A percentile compares a stretch with the other conserved stretches of the same genome.
phyloP scores from a whole-genome alignment of 2,888 invertebrate species.

The Ormyrus labotus region DNA sequence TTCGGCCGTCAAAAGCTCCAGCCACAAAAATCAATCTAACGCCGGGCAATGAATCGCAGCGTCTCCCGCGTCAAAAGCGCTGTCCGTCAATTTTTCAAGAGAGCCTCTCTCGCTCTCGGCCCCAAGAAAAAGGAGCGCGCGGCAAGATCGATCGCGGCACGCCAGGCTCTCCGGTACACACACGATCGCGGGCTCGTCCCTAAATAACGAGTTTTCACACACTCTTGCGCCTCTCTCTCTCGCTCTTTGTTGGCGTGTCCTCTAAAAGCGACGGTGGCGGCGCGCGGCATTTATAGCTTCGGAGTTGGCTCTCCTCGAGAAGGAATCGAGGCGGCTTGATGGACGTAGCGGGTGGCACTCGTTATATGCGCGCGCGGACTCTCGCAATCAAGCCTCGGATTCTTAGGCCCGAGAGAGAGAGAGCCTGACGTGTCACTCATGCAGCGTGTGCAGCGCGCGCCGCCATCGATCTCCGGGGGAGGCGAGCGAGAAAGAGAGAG shows the following conservation, averaged over 20 bases:
- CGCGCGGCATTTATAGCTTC: too few species aligned
- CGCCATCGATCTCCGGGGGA: constrained; percentile 64
- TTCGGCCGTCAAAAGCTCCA: too few species aligned
- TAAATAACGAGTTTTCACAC: constrained; percentile 40
- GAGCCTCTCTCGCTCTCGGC: neutral
- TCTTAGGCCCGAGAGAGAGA: constrained; percentile 60
- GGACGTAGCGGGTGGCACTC: constrained; percentile 74
- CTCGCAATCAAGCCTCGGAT: too few species aligned
- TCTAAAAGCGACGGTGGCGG: too few species aligned
- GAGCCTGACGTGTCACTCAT: constrained; percentile 73
- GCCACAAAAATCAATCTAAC: too few species aligned
- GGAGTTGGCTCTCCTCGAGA: constrained; percentile 24
- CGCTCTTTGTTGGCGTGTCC: neutral
- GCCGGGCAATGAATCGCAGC: too few species aligned
- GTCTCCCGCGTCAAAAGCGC: neutral
- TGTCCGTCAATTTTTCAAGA: constrained; percentile 25
- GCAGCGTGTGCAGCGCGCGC: constrained; percentile 62
- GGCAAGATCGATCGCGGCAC: too few species aligned
- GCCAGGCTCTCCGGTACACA: neutral
- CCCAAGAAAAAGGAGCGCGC: neutral
- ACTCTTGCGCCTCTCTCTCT: neutral
- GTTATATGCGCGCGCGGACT: constrained; percentile 61
- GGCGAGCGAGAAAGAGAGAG: neutral
- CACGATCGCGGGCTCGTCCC: constrained; percentile 26
- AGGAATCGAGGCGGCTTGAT: constrained; percentile 71